Evolutionary conservation across 2,888 invertebrate species (phyloP).

Genomic region (Myopa testacea): DNA sequence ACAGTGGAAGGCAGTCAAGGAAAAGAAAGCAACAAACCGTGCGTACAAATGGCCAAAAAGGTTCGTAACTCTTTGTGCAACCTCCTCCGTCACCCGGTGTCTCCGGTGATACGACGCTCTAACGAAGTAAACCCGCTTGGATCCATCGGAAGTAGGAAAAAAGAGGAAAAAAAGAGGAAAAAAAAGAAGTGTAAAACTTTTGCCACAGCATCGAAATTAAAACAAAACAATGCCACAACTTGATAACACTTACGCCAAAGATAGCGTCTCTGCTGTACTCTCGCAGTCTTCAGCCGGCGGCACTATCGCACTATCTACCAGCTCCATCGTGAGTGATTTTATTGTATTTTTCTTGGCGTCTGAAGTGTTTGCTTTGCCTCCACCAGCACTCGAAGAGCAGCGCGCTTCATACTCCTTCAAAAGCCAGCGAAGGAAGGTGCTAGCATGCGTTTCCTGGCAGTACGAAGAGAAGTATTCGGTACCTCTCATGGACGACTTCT

Average conservation of each 20-base stretch:
- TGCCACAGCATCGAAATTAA: conserved; percentile 39
- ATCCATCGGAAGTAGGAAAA: neutral
- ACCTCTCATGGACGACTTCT: too few species aligned
- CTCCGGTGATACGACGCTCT: neutral
- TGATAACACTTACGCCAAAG: conserved; percentile 4
- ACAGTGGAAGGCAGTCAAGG: neutral
- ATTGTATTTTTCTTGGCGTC: conserved; percentile 34
- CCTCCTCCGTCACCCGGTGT: neutral
- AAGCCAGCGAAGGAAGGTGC: neutral
- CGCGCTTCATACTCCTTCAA: neutral
- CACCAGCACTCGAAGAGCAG: conserved; percentile 4
- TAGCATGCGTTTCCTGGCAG: neutral
- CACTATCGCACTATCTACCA: neutral
- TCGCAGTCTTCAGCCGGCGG: neutral
- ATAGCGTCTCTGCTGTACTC: neutral
- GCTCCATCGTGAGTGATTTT: conserved; percentile 36
- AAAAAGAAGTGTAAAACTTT: conserved; percentile 35
- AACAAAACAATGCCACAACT: conserved; percentile 39
- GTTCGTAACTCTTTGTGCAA: conserved; percentile 15
- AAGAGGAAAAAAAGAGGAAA: too few species aligned
- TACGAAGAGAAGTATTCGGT: neutral
- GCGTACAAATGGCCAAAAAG: conserved; percentile 27
- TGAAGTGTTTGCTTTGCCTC: conserved; percentile 25
- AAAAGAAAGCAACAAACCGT: neutral
- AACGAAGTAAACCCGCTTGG: neutral